A percentile compares a stretch with the other conserved stretches of the same genome.
phyloP scores from a whole-genome alignment of 2,113 vertebrate genomes.

The Serinus canaria region DNA sequence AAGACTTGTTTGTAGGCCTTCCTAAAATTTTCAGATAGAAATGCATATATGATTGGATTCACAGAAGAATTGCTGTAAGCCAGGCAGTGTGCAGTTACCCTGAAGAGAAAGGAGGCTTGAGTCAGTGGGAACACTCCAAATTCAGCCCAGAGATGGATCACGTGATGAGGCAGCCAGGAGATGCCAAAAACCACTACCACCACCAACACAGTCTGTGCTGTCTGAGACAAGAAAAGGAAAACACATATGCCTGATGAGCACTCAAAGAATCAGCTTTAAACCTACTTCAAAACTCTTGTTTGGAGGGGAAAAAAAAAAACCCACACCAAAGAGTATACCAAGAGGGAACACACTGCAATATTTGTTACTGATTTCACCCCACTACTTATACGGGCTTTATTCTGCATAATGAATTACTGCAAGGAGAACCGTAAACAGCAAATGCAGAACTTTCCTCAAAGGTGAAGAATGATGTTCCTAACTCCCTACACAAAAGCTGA shows the following conservation, averaged over 20 bases:
- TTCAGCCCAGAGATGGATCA: constrained; percentile 93
- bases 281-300: not conserved
- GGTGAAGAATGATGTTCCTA: not conserved
- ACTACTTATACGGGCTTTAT: not conserved
- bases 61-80: constrained; percentile 98
- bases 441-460: not conserved
- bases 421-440: not conserved
- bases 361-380: not conserved
- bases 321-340: not conserved
- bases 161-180: constrained; percentile 95
- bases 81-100: constrained; percentile 90
- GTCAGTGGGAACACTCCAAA: constrained; percentile 94
- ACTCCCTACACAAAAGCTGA: not conserved
- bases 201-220: constrained; percentile 93
- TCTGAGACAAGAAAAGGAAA: constrained; percentile 74
- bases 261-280: not conserved
- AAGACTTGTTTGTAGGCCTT: constrained; percentile 97
- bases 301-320: not conserved
- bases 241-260: constrained; percentile 45
- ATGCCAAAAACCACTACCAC: constrained; percentile 97
- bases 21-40: constrained; percentile 96
- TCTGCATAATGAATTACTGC: not conserved
- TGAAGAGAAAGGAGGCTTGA: constrained; percentile 90
- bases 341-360: not conserved
- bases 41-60: constrained; percentile 96